Percentiles rank a stretch among this genome's conserved stretches.
Evolutionary conservation across 2,797 vertebrate species (phyloP).

Genomic region (Cygnus olor): DNA sequence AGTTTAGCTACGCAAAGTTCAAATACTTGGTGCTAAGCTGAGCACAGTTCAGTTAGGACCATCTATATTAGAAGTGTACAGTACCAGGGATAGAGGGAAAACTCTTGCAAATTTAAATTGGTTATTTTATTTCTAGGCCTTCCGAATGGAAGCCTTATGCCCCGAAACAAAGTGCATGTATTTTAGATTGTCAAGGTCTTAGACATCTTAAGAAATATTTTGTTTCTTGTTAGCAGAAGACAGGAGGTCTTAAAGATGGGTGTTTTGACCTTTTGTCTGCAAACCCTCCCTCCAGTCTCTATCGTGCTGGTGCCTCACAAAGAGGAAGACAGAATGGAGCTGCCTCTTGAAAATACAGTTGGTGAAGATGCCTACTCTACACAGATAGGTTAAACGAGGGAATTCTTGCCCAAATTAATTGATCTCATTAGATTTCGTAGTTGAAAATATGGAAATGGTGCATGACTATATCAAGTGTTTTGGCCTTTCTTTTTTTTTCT

Average conservation of each 20-base stretch:
- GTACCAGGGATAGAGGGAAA: not conserved
- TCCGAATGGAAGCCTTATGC: not conserved
- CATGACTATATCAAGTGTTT: not conserved
- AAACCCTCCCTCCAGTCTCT: not conserved
- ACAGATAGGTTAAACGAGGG: not conserved
- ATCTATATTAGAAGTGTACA: not conserved
- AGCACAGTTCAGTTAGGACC: not conserved
- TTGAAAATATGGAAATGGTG: not conserved
- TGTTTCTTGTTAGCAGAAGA: not conserved
- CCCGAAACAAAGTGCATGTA: not conserved
- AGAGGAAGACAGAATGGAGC: accelerated
- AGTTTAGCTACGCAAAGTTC: not conserved
- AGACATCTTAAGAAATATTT: not conserved
- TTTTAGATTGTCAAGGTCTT: not conserved
- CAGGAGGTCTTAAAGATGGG: not conserved
- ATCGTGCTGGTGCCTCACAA: not conserved
- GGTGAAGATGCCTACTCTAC: not conserved
- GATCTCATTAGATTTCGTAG: not conserved
- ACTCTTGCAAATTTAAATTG: not conserved
- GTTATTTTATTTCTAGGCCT: not conserved
- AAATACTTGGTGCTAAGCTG: not conserved
- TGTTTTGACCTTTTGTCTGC: not conserved
- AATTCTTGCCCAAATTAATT: not conserved
- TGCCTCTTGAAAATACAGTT: not conserved
- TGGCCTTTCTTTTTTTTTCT: not conserved